Base-by-base conservation (phyloP, 2,113 vertebrate species). In the Plecotus auritus region DNA sequence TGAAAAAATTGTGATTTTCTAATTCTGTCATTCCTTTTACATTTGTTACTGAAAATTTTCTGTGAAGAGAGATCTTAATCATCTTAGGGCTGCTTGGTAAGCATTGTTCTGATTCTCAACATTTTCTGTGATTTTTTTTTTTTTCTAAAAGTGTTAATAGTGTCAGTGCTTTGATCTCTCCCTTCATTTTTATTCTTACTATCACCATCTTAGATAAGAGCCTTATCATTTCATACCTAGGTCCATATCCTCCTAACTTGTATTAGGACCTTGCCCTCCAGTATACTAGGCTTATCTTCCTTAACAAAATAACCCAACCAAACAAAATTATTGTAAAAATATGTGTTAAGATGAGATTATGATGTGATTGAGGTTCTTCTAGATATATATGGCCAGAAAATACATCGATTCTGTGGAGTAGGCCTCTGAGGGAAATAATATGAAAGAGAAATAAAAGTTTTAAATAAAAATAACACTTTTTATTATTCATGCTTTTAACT, bases 41-140 rank as follows among this genome's bases (percentile, higher is more conserved):
- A 69, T 84, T 80, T 74, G 70, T 42, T 84, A 85, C 49, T 81
- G 49, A 84, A 84, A 37, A 54, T 78, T 88, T 93, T 88, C 22
- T 84, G 2, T 37, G 45, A 78, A 51, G 12, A 49, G 12, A 81
- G 18, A 54, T 77, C 64, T 61, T 77, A 45, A 82, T 83, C 61
- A 28, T 73, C 23, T 28, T 66, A 91, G 72, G 26, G 42, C 6
- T 88, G 32, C 35, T 77, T 72, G 37, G 26, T 88, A 93, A 87
- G 69, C 59, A 9, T 40, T 61, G 49, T 45, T 76, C 14, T 76
- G 42, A 76, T 32, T 47, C 42, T 47, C 28, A 76, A 80, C 12
- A 47, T 74, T 85, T 93, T 95, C 37, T 85, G 13, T 81, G 40
- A 42, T 96, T 87, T 91, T 35, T 91, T 94, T 91, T 94, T 83